These are phyloP conservation scores for Phainopepla nitens DNA, from an alignment of 2,113 vertebrate species.

Conservation along the genomic window DNA sequence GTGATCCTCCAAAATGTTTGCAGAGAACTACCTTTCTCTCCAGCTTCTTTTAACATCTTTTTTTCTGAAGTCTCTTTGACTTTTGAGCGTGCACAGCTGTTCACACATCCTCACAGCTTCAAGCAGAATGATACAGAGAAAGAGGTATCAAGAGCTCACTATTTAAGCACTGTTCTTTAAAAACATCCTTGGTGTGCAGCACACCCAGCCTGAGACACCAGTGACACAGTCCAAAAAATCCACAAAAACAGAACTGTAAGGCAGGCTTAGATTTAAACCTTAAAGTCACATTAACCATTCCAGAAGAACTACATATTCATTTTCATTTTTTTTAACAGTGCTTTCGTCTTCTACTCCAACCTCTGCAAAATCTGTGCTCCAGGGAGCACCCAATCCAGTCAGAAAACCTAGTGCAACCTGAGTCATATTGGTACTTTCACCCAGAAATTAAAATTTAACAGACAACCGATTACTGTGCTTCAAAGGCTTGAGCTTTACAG, in stretches of 20 bases:
- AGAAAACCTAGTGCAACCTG: neutral
- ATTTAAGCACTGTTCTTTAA: neutral
- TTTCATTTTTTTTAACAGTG: neutral
- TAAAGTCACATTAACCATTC: neutral
- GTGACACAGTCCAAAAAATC: neutral
- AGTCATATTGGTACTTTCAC: neutral
- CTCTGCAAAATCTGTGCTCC: neutral
- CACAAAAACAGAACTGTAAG: neutral
- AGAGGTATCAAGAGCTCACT: neutral
- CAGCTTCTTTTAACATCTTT: neutral
- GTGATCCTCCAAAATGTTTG: neutral
- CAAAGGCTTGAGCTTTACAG: neutral
- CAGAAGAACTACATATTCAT: neutral
- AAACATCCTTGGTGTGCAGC: neutral
- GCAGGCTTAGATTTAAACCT: neutral
- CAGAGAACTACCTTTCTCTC: neutral
- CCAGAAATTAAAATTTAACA: neutral
- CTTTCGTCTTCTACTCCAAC: neutral
- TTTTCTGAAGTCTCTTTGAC: neutral
- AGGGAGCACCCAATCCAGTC: neutral
- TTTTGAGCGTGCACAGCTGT: neutral
- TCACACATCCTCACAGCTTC: rapidly evolving
- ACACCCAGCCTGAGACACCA: neutral
- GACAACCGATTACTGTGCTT: neutral
- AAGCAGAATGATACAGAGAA: neutral